A percentile compares a stretch with the other conserved stretches of the same genome.
Conservation (phyloP, 1,140 invertebrate genomes). For the Luehdorfia chinensis region DNA sequence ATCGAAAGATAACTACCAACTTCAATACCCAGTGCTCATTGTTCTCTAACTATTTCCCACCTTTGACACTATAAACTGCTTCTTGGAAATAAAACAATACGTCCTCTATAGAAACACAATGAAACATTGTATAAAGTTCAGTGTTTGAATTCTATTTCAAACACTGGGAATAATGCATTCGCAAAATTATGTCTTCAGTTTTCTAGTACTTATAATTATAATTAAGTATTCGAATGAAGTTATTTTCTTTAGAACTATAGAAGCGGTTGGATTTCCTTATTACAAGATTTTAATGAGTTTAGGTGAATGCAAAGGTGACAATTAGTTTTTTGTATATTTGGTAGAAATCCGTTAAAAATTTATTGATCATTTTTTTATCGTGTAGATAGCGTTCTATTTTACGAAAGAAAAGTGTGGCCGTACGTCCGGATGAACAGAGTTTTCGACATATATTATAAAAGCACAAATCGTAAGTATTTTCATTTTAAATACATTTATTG, state of each 20-base stretch:
- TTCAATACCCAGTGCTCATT: too few species aligned
- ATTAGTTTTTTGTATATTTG: background rate
- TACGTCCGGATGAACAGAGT: slow-evolving; percentile 7
- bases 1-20: too few species aligned
- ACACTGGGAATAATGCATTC: too few species aligned
- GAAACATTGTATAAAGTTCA: too few species aligned
- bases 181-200: too few species aligned
- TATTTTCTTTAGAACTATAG: slow-evolving; percentile 9
- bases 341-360: background rate
- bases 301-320: slow-evolving; percentile 9
- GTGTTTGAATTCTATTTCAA: too few species aligned
- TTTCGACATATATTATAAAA: slow-evolving; percentile 10
- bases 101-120: too few species aligned
- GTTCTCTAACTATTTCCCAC: too few species aligned
- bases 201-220: too few species aligned
- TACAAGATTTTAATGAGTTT: slow-evolving; percentile 14
- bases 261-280: slow-evolving; percentile 15
- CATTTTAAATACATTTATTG: background rate
- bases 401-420: slow-evolving; percentile 10
- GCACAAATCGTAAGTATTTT: background rate
- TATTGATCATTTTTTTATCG: background rate
- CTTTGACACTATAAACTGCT: too few species aligned
- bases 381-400: slow-evolving; percentile 2
- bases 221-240: background rate
- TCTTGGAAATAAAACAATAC: too few species aligned